Conservation (phyloP, 1,140 invertebrate genomes). For the Arion vulgaris region DNA sequence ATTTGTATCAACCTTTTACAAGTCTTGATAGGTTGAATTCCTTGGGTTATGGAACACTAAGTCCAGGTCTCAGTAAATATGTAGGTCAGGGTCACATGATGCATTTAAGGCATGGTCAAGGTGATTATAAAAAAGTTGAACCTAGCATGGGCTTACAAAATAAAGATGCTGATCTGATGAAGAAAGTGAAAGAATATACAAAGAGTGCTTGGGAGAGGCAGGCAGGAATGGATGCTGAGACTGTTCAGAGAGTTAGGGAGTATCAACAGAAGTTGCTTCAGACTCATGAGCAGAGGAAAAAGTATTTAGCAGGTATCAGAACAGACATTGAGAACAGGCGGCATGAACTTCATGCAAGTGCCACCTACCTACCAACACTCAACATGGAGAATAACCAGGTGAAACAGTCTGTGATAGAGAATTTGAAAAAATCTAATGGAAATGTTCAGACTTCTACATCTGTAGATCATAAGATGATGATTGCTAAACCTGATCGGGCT, state of each 20-base stretch:
- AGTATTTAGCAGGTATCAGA: constrained; percentile 55
- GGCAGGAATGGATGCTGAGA: constrained; percentile 40
- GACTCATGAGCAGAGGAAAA: constrained; percentile 59
- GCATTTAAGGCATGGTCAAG: not conserved
- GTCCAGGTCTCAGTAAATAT: not conserved
- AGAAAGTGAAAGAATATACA: constrained; percentile 17
- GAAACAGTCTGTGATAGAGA: constrained; percentile 9
- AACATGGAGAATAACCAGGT: not conserved
- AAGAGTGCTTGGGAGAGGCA: constrained; percentile 20
- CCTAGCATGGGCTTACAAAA: not conserved
- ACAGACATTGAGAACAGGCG: constrained; percentile 56
- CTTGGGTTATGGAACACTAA: not conserved
- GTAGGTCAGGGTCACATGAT: not conserved
- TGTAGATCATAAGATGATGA: not conserved
- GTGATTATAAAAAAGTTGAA: not conserved
- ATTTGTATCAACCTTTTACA: not conserved
- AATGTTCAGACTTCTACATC: not conserved
- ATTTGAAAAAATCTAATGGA: not conserved
- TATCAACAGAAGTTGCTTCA: constrained; percentile 59
- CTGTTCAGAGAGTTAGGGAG: constrained; percentile 55
- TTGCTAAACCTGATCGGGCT: not conserved
- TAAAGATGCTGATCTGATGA: not conserved
- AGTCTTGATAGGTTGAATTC: not conserved
- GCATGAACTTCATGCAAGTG: constrained; percentile 41
- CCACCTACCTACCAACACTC: no score